A percentile compares a stretch with the other conserved stretches of the same genome.
Evolutionary conservation across 2,113 vertebrate species (phyloP).

Genomic region (Pagrus major): DNA sequence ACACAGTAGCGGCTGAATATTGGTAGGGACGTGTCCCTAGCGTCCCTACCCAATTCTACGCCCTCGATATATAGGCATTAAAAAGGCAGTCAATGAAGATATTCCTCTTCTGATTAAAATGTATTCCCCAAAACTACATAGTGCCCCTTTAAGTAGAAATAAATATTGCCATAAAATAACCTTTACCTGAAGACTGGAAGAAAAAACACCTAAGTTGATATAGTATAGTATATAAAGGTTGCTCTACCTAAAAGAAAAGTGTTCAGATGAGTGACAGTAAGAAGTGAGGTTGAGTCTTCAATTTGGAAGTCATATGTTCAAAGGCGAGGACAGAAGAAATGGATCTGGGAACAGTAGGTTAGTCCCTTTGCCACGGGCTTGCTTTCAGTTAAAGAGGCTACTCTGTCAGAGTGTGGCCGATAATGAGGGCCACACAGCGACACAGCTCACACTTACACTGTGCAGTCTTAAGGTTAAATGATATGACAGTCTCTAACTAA

Average conservation of each 20-base stretch:
- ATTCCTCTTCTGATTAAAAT: too few relatives aligned
- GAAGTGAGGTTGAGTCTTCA: constrained; percentile 68
- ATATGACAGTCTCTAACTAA: constrained; percentile 85
- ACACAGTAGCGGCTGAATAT: too few relatives aligned
- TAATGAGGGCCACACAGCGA: constrained; percentile 82
- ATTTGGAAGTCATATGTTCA: constrained; percentile 52
- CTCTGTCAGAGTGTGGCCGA: constrained; percentile 71
- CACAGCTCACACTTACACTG: constrained; percentile 66
- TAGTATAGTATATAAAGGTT: background rate
- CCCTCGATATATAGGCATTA: too few relatives aligned
- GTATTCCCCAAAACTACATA: too few relatives aligned
- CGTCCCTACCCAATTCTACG: too few relatives aligned
- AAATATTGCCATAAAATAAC: background rate
- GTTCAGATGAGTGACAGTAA: constrained; percentile 70
- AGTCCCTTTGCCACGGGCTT: constrained; percentile 69
- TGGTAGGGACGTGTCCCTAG: too few relatives aligned
- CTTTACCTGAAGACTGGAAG: background rate
- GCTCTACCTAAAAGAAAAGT: constrained; percentile 13
- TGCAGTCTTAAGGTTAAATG: constrained; percentile 85
- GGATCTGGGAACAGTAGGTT: constrained; percentile 60
- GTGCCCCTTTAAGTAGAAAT: background rate
- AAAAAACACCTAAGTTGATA: too few relatives aligned
- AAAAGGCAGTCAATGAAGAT: too few relatives aligned
- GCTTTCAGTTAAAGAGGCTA: constrained; percentile 70
- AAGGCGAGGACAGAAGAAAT: constrained; percentile 60